Conservation (phyloP, 2,797 vertebrate genomes). For the Scolopax bukidnonensis region DNA sequence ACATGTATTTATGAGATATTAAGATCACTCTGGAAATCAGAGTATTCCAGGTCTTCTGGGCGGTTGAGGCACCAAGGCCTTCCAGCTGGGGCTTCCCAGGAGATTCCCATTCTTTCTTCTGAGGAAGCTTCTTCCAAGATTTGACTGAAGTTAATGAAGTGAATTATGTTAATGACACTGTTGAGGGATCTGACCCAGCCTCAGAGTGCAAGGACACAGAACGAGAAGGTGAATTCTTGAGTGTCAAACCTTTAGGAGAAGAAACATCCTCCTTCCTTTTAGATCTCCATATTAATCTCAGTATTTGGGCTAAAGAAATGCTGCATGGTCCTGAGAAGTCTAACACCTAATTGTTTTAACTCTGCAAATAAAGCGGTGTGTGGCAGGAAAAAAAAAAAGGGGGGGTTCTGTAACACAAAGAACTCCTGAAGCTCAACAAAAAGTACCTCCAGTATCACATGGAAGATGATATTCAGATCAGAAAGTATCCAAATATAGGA, state of each 20-base stretch:
- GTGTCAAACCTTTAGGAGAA: not conserved
- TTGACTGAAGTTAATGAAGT: not conserved
- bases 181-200: not conserved
- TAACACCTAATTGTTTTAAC: not conserved
- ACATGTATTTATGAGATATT: not conserved
- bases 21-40: not conserved
- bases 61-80: not conserved
- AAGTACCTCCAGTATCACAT: not conserved
- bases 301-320: not conserved
- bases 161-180: fast-evolving
- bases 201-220: not conserved
- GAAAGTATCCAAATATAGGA: not conserved
- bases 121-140: not conserved
- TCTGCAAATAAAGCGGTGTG: not conserved
- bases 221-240: not conserved
- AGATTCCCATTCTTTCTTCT: not conserved
- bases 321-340: not conserved
- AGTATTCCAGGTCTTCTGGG: not conserved
- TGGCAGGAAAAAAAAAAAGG: not conserved
- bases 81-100: not conserved
- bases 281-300: not conserved
- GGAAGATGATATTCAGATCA: not conserved
- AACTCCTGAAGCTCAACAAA: not conserved
- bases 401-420: not conserved
- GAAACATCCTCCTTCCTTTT: not conserved